Base-by-base conservation (phyloP, 1,140 invertebrate species). In the Camponotus pennsylvanicus region DNA sequence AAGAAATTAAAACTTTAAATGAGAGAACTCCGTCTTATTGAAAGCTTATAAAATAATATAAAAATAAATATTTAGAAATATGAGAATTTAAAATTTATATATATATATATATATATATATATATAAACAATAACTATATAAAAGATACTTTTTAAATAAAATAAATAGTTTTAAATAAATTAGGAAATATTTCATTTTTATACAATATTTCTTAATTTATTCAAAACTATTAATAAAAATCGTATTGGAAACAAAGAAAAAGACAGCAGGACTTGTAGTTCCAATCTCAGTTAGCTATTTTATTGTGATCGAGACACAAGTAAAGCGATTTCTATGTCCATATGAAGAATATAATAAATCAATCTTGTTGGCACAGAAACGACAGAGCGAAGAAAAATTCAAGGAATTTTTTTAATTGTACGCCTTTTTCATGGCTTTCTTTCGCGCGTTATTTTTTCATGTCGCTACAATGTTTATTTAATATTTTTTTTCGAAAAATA, bases 401-500 rank as follows among this genome's bases (percentile, higher is more conserved):
- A 34, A 77, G 34, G 21, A 80, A 80, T 80, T 80, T 13, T 55
- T 18, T 6, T 40, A 79, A 55, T 55, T 49, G 18, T 18, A 27
- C 4, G 40, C 40, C 37, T 32, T 64, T 78, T 80, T 40, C 1
- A 8, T 57, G 13, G 32, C 6, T 45, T 78, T 67, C 67, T 79
- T 66, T 32, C 6, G 7, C 11, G 34, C 13, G 3, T 13, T 49
- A 6, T 40, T 67, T 67, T 45, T 37, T 45, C n/a, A 40, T 2
- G 3, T 21, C n/a, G 9, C 66, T 11, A n/a, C 21, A n/a, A 69
- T 15, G 9, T 9, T 37, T 2, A 18, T 55, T 55, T 21, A 66
- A 40, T 37, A 15, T 67, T 55, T 67, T 52, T 61, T 45, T 45
- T 13, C 40, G 4, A 34, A 78, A 42, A 76, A 1, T 42, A 61